phyloP scores from a whole-genome alignment of 2,797 vertebrate genomes.

The Labeo calbasu region DNA sequence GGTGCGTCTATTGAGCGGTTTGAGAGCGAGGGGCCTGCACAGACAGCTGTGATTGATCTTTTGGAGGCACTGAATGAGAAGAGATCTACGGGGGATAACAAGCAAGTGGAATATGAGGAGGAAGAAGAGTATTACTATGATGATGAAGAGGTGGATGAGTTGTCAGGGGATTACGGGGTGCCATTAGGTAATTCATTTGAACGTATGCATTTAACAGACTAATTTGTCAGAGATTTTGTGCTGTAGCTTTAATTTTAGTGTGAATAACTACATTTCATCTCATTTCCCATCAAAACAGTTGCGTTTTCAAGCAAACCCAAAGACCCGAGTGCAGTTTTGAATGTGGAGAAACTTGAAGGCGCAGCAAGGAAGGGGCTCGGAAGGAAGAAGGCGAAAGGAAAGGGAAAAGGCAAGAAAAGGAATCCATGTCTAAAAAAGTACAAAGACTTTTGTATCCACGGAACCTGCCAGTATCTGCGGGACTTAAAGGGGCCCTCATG shows the following conservation, averaged over 20 bases:
- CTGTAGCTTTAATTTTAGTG: background rate
- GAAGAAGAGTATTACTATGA: slow-evolving; percentile 60
- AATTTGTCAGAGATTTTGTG: background rate
- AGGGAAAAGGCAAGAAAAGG: slow-evolving; percentile 92
- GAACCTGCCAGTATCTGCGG: slow-evolving; percentile 88
- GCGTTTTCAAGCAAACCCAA: slow-evolving; percentile 90
- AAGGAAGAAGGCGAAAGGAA: slow-evolving; percentile 85
- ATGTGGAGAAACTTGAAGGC: slow-evolving; percentile 67
- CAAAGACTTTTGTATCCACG: slow-evolving; percentile 95
- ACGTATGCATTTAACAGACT: background rate
- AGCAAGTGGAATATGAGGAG: slow-evolving; percentile 45
- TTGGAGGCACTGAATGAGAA: slow-evolving; percentile 67
- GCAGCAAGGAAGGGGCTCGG: slow-evolving; percentile 64
- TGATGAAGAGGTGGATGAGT: slow-evolving; percentile 68
- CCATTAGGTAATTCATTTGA: slow-evolving; percentile 70
- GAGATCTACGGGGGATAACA: slow-evolving; percentile 64
- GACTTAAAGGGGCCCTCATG: slow-evolving; percentile 84
- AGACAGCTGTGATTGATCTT: slow-evolving; percentile 77
- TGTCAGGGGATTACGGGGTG: slow-evolving; percentile 71
- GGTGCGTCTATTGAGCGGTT: slow-evolving; percentile 77
- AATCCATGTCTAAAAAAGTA: slow-evolving; percentile 91
- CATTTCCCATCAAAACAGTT: slow-evolving; percentile 71
- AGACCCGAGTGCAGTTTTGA: slow-evolving; percentile 74
- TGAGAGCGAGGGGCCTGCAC: slow-evolving; percentile 70
- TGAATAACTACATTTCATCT: background rate